These are phyloP conservation scores for Channa argus DNA, from an alignment of 2,113 vertebrate genomes.

Conservation along the genomic window DNA sequence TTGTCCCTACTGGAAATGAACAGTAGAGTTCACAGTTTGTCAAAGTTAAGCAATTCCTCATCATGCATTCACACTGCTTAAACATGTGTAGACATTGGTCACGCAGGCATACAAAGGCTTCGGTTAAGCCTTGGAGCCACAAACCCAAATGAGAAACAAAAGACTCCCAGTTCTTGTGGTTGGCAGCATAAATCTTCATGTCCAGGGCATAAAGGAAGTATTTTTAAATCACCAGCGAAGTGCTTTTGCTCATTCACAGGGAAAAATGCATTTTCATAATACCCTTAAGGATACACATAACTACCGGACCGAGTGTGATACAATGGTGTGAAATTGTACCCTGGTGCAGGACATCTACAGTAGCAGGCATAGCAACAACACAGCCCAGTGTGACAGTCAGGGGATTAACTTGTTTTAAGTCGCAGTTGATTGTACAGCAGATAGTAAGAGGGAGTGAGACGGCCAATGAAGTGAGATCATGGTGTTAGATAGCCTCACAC, in stretches of 20 bases:
- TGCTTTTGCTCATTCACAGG: slow-evolving; percentile 45
- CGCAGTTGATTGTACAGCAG: slow-evolving; percentile 66
- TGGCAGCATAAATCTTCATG: slow-evolving; percentile 51
- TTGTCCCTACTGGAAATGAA: too few relatives aligned
- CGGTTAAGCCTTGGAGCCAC: slow-evolving; percentile 36
- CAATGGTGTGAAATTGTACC: slow-evolving; percentile 80
- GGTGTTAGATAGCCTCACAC: slow-evolving; percentile 60
- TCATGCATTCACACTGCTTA: slow-evolving; percentile 11
- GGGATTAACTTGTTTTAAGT: slow-evolving; percentile 75
- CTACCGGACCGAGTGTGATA: slow-evolving; percentile 60
- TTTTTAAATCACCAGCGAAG: slow-evolving; percentile 69
- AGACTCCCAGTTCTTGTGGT: slow-evolving; percentile 55
- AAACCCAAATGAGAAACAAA: slow-evolving; percentile 65
- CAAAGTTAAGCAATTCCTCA: not conserved
- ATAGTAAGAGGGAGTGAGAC: slow-evolving; percentile 55
- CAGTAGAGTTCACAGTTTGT: too few relatives aligned
- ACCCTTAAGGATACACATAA: slow-evolving; percentile 66
- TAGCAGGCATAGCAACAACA: slow-evolving; percentile 75
- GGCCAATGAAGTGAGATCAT: slow-evolving; percentile 50
- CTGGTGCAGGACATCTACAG: slow-evolving; percentile 57
- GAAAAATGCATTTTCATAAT: slow-evolving; percentile 58
- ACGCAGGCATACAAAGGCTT: slow-evolving; percentile 23
- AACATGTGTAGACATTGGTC: slow-evolving; percentile 7
- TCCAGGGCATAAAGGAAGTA: slow-evolving; percentile 59
- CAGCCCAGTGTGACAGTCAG: slow-evolving; percentile 57